These are phyloP conservation scores for Cuniculus paca DNA, from an alignment of 2,797 vertebrate genomes.

Conservation along the genomic window DNA sequence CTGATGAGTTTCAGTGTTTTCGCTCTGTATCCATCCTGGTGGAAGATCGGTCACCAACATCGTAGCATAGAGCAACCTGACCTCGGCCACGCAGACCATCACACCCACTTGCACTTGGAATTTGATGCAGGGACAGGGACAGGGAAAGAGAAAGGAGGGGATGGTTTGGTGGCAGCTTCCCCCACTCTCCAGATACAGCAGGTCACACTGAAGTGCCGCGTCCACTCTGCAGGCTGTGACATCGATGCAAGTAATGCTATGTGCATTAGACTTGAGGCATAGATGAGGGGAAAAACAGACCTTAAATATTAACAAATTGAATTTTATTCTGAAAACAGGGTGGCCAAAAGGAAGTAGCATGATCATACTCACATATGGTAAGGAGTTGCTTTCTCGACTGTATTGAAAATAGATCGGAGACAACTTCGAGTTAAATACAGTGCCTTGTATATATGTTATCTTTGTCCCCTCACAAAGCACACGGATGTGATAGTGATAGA, in stretches of 20 bases:
- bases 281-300: background rate
- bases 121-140: background rate
- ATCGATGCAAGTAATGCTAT: background rate
- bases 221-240: background rate
- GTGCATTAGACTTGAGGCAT: background rate
- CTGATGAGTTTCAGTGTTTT: background rate
- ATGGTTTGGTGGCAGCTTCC: background rate
- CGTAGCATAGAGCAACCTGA: background rate
- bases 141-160: background rate
- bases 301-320: background rate
- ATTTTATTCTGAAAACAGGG: background rate
- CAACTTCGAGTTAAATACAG: background rate
- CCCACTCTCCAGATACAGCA: background rate
- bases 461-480: background rate
- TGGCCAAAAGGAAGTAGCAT: conserved; percentile 9
- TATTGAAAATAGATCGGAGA: background rate
- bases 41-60: background rate
- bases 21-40: background rate
- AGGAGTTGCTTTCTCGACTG: background rate
- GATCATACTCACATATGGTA: background rate
- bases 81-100: background rate
- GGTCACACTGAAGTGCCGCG: background rate
- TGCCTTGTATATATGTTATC: background rate
- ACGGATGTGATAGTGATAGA: background rate
- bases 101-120: background rate